Percentiles rank a stretch among this genome's conserved stretches.
Evolutionary conservation across 2,888 invertebrate species (phyloP).

Genomic region (Metacarcinus magister): DNA sequence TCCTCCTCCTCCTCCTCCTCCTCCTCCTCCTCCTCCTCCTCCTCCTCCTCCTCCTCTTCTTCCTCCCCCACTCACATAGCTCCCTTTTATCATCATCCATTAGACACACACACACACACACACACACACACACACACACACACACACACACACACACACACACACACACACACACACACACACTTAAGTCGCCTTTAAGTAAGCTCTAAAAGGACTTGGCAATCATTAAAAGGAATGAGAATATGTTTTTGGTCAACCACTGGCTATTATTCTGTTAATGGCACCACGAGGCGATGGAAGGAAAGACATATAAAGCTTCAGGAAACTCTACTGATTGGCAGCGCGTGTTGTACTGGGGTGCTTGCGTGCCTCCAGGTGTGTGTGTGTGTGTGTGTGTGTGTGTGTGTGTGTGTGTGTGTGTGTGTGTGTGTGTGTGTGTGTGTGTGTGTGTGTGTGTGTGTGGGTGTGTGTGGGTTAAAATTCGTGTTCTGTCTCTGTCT

Average conservation of each 20-base stretch:
- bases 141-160: not conserved
- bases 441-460: too few species aligned
- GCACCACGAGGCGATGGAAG: not conserved
- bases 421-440: not conserved
- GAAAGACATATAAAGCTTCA: not conserved
- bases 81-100: not conserved
- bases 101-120: not conserved
- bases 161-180: not conserved
- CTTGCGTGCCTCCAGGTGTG: not conserved
- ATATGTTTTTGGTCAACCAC: not conserved
- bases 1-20: too few species aligned
- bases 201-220: not conserved
- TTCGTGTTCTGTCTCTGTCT: not conserved
- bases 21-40: too few species aligned
- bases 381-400: slow-evolving; percentile 2
- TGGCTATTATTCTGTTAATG: not conserved
- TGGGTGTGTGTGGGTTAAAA: not conserved
- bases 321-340: not conserved
- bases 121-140: not conserved
- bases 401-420: slow-evolving; percentile 6
- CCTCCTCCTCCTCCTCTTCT: not conserved
- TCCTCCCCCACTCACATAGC: not conserved
- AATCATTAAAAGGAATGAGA: slow-evolving; percentile 27
- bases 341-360: not conserved
- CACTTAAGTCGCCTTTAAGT: not conserved